Evolutionary conservation across 2,797 vertebrate species (phyloP), one percentile per base, ranked within the genome.

Genomic region (Sebastes wilsoni): DNA sequence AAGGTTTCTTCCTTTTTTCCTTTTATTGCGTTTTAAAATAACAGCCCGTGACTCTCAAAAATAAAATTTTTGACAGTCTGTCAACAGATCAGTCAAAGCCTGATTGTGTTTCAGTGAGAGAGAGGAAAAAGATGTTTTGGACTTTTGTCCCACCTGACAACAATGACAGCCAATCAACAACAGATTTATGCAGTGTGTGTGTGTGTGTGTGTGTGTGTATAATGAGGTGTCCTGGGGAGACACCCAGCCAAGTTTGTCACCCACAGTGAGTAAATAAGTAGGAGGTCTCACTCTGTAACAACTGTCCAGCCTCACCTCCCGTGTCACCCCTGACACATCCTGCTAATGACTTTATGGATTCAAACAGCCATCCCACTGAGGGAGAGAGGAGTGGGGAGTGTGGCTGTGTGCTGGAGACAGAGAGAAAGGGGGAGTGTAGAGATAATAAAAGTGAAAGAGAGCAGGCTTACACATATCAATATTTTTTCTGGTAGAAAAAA

Each of bases 331-430:
- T 72, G 66, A 86, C 73, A 90, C 84, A 68, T 86, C 67, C 77
- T 77, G 46, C 82, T 91, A 92, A 93, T 90, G 85, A 84, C 38
- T 91, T 87, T 83, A 88, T 76, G 70, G 73, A 84, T 81, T 87
- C 34, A 78, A 82, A 75, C 71, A 72, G 46, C 49, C 60, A 6
- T 27, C 52, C 61, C 61, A 54, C 65, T 81, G 18, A 66, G 75
- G 14, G 71, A 32, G 71, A 36, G 56, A 13, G 25, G 38, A 6
- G 56, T 42, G 16, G 25, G 16, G 27, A 22, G 36, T 12, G 14
- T 66, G 66, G 54, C 23, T 25, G 28, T 61, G 27, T 61, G 62
- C 52, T 66, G 38, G 38, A 36, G 65, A 22, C 30, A 42, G 16
- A 58, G 28, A 66, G 46, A 14, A 72, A 18, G 13, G 2, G 42